Evolutionary conservation across 2,888 invertebrate species (phyloP), one percentile per base, ranked within the genome.

Genomic region (Portevinia maculata): DNA sequence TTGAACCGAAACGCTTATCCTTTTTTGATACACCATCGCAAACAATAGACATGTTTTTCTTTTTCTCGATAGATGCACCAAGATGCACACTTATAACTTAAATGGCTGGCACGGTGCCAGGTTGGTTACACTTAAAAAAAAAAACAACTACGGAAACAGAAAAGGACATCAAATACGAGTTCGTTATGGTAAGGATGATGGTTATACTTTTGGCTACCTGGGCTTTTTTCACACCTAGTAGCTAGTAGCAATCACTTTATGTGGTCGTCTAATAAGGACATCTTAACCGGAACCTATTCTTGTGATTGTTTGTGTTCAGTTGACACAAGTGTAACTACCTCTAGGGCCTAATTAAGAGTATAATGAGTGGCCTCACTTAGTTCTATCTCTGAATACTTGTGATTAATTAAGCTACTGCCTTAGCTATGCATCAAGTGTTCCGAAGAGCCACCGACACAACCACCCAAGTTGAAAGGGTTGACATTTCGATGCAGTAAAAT

Each of bases 401-500:
- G 64, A 81, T 76, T 81, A 76, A 81, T 81, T 81, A 64, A 81
- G 24, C 57, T 52, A 65, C 70, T 60, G 59, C 24, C 48, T 81
- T 65, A 65, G 24, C 34, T 81, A 81, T 81, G 76, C 76, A 75
- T 69, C 81, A 71, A 76, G 81, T 75, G 39, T 70, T 30, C 32
- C 11, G 28, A 57, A 11, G 13, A 48, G 30, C 55, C 17, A 2
- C 17, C 9, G 17, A 7, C 11, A 17, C 19, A 15, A 15, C 0
- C 59, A 53, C 24, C 67, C 46, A 46, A 46, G 34, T 62, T 70
- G 50, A 57, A 64, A 57, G 48, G 65, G 50, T 62, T 79, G 79
- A 71, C 70, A 81, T 81, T 70, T 70, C 75, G 57, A 75, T 75
- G 81, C 65, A 73, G 73, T 73, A 75, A 65, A 70, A 60, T 62